A percentile compares a stretch with the other conserved stretches of the same genome.
Conservation (phyloP, 2,888 invertebrate genomes). For the Lysandra bellargus region DNA sequence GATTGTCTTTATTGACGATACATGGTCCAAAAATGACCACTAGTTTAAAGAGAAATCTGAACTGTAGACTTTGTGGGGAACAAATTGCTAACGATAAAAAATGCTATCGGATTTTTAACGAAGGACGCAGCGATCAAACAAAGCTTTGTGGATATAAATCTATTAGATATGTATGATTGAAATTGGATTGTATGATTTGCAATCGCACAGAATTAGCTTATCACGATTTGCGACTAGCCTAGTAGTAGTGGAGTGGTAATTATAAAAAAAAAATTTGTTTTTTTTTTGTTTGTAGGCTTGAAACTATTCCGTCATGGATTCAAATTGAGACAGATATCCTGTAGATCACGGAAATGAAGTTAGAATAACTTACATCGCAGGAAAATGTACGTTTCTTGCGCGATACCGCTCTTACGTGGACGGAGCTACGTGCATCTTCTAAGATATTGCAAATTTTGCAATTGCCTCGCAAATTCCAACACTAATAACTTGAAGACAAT, state of each 20-base stretch:
- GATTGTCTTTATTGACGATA: slow-evolving; percentile 30
- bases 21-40: slow-evolving; percentile 21
- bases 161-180: slow-evolving; percentile 13
- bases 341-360: no score
- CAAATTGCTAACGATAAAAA: slow-evolving; percentile 24
- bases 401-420: no score
- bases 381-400: no score
- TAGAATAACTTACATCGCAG: no score
- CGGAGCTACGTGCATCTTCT: no score
- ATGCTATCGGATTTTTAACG: slow-evolving; percentile 13
- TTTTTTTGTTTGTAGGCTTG: no score
- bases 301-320: no score
- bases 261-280: no score
- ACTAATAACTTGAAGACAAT: no score
- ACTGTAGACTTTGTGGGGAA: slow-evolving; percentile 16
- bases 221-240: not conserved
- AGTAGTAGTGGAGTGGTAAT: not conserved
- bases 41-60: slow-evolving; percentile 18
- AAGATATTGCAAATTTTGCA: no score
- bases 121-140: slow-evolving; percentile 29
- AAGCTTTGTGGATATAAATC: slow-evolving; percentile 21
- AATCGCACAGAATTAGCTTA: not conserved
- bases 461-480: no score
- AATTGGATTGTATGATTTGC: not conserved
- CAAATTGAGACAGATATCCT: no score